phyloP scores from a whole-genome alignment of 2,888 invertebrate genomes.

The Cantharis flavilabris region DNA sequence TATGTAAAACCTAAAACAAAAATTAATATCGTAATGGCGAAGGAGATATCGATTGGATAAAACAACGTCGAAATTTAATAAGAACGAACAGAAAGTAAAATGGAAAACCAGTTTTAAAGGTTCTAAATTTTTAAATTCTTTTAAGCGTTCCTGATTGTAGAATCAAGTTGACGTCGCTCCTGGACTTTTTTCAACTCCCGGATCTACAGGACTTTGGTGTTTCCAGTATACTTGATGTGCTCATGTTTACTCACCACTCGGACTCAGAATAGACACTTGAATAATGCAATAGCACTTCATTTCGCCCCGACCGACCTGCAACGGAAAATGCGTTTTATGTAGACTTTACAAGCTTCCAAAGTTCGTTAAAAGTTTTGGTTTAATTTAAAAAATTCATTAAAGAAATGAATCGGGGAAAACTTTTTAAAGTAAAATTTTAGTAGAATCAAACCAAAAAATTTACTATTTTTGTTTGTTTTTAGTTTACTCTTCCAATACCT shows the following conservation, averaged over 20 bases:
- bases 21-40: background rate
- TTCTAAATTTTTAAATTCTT: conserved; percentile 45
- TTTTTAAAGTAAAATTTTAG: background rate
- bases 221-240: conserved; percentile 36
- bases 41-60: background rate
- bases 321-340: conserved; percentile 28
- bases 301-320: conserved; percentile 38
- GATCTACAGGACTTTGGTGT: conserved; percentile 21
- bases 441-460: background rate
- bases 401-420: background rate
- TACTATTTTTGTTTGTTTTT: background rate
- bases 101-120: background rate
- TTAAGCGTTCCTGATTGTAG: conserved; percentile 35
- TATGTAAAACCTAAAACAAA: conserved; percentile 12
- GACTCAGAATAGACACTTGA: conserved; percentile 41
- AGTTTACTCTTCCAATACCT: background rate
- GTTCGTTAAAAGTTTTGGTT: conserved; percentile 1
- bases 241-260: conserved; percentile 40
- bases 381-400: background rate
- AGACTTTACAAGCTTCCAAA: conserved; percentile 15
- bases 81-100: background rate
- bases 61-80: background rate
- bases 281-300: conserved; percentile 44
- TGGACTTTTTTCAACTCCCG: conserved; percentile 16
- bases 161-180: background rate